These are phyloP conservation scores for Pseudomyrmex gracilis DNA, from an alignment of 1,140 invertebrate species.

Conservation along the genomic window DNA sequence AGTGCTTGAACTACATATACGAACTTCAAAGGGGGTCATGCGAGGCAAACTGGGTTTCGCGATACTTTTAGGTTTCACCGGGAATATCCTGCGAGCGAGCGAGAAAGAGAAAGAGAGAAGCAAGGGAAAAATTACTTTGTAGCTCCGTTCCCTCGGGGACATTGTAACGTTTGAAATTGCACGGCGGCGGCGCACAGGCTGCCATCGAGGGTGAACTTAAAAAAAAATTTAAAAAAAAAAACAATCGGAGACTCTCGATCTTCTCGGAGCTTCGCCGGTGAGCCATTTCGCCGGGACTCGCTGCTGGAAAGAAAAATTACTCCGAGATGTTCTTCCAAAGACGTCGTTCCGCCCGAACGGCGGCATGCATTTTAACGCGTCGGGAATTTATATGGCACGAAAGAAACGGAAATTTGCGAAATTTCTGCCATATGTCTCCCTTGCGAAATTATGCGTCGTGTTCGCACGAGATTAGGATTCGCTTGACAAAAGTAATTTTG, in stretches of 20 bases:
- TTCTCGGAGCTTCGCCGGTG: conserved; percentile 2
- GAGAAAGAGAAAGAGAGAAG: background rate
- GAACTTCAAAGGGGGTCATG: conserved; percentile 43
- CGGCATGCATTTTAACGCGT: conserved; percentile 55
- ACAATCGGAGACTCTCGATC: conserved; percentile 51
- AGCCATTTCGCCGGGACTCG: conserved; percentile 48
- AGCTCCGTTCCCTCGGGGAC: conserved; percentile 50
- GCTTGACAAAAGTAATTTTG: conserved; percentile 10
- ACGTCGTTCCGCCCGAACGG: conserved; percentile 54
- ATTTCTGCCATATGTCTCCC: conserved; percentile 46
- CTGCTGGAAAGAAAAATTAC: conserved; percentile 55
- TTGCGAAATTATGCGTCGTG: conserved; percentile 33
- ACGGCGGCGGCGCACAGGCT: background rate
- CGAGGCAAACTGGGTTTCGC: conserved; percentile 49
- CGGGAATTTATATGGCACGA: conserved; percentile 50
- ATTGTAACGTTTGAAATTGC: conserved; percentile 70
- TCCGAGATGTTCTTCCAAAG: conserved; percentile 60
- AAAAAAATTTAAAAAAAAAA: conserved; percentile 55
- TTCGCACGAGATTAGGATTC: background rate
- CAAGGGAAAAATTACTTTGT: conserved; percentile 59
- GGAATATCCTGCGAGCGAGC: conserved; percentile 34
- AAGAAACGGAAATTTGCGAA: conserved; percentile 51
- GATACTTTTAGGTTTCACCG: conserved; percentile 53
- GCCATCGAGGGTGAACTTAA: conserved; percentile 27
- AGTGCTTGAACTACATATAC: conserved; percentile 29